phyloP scores from a whole-genome alignment of 2,888 invertebrate genomes.

The Amorpha juglandis region DNA sequence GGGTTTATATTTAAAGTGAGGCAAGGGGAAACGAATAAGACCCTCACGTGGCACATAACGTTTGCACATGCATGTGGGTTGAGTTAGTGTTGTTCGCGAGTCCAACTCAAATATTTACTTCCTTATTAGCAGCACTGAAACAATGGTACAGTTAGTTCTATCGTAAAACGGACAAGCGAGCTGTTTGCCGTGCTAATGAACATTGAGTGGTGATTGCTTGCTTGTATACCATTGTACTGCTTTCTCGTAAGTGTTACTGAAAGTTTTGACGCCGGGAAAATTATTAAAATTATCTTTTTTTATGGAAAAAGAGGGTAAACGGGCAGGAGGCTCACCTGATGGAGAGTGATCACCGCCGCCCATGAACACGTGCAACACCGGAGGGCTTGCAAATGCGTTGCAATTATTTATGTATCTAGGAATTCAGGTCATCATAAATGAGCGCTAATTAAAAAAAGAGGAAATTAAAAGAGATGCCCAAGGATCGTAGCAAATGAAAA shows the following conservation, averaged over 20 bases:
- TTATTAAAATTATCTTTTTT: too few species aligned
- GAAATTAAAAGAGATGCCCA: too few species aligned
- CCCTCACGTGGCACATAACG: slow-evolving; percentile 33
- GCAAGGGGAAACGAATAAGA: not conserved
- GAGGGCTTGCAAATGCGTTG: too few species aligned
- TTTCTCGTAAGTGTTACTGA: not conserved
- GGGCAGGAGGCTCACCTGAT: too few species aligned
- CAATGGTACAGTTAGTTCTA: slow-evolving; percentile 66
- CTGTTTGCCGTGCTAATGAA: slow-evolving; percentile 36
- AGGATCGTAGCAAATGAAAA: too few species aligned
- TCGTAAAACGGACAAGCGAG: slow-evolving; percentile 63
- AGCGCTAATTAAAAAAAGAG: too few species aligned
- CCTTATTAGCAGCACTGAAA: slow-evolving; percentile 75
- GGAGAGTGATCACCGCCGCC: too few species aligned
- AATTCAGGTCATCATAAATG: too few species aligned
- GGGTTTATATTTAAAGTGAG: not conserved
- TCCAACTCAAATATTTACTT: slow-evolving; percentile 77
- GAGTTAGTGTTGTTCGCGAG: slow-evolving; percentile 53
- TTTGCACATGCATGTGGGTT: slow-evolving; percentile 44
- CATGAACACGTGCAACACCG: too few species aligned
- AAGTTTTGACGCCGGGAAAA: not conserved
- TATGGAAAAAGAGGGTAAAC: too few species aligned
- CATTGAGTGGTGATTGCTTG: slow-evolving; percentile 2
- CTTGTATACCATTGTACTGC: not conserved
- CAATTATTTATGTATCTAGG: too few species aligned